phyloP scores from a whole-genome alignment of 2,888 invertebrate species.

The Suillia variegata region DNA sequence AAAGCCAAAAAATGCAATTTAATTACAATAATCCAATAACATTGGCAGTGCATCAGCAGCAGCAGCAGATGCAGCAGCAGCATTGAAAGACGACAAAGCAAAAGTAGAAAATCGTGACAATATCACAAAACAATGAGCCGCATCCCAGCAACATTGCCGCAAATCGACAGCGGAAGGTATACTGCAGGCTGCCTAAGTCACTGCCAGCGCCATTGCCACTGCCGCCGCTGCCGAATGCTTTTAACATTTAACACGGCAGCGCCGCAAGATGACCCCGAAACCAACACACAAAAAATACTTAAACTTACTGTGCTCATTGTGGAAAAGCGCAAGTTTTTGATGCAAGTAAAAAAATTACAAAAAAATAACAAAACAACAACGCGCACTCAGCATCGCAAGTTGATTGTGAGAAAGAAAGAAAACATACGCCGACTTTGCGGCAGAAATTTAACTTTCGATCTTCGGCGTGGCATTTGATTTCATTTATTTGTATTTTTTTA shows the following conservation, averaged over 20 bases:
- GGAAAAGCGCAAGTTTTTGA: no score
- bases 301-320: no score
- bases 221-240: no score
- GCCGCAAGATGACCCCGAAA: constrained; percentile 1
- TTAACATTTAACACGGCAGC: not conserved
- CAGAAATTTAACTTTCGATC: constrained; percentile 40
- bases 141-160: not conserved
- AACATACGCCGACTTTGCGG: no score
- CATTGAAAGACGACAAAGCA: no score
- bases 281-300: no score
- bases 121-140: not conserved
- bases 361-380: no score
- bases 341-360: no score
- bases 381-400: not conserved
- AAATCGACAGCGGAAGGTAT: not conserved
- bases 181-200: not conserved
- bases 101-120: constrained; percentile 1
- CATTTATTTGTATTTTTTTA: constrained; percentile 13
- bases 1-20: constrained; percentile 12
- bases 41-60: no score
- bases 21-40: constrained; percentile 53
- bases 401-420: not conserved
- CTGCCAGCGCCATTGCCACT: no score
- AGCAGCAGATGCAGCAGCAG: no score
- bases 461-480: constrained; percentile 22